A percentile compares a stretch with the other conserved stretches of the same genome.
phyloP scores from a whole-genome alignment of 2,888 invertebrate genomes.

The Endomychus coccineus region DNA sequence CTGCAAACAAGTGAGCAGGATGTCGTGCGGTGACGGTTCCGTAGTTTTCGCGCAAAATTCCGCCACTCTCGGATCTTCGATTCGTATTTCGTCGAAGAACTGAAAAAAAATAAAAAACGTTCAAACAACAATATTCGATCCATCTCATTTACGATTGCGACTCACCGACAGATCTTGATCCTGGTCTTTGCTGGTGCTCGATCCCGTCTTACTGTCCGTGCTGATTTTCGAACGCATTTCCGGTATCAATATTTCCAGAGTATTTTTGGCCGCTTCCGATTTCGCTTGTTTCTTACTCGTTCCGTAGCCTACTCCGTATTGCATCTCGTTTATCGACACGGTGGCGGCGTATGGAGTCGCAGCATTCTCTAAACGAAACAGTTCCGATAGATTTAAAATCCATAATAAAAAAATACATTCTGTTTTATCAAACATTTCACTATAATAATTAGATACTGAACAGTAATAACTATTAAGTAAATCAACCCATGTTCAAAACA shows the following conservation, averaged over 20 bases:
- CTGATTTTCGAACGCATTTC: conserved; percentile 80
- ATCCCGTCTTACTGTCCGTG: conserved; percentile 49
- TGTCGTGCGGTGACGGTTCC: conserved; percentile 91
- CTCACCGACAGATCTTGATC: conserved; percentile 49
- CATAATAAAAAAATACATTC: no score
- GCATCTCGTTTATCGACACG: conserved; percentile 84
- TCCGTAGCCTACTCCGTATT: conserved; percentile 90
- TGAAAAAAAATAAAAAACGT: conserved; percentile 37
- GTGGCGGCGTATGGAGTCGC: conserved; percentile 91
- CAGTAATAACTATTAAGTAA: no score
- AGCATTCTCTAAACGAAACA: conserved; percentile 66
- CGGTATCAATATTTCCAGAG: conserved; percentile 86
- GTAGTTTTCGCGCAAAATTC: conserved; percentile 96
- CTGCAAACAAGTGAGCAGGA: conserved; percentile 84
- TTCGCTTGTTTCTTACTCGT: conserved; percentile 95
- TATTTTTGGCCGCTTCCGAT: conserved; percentile 83
- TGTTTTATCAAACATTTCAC: no score
- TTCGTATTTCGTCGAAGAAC: conserved; percentile 89
- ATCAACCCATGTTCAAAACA: no score
- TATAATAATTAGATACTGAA: no score
- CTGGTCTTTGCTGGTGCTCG: conserved; percentile 42
- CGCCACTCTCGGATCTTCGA: conserved; percentile 88
- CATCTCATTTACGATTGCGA: conserved; percentile 3
- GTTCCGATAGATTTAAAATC: no score
- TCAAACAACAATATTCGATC: no score